Evolutionary conservation across 2,113 vertebrate species (phyloP), one percentile per base, ranked within the genome.

Genomic region (Nothoprocta pentlandii): DNA sequence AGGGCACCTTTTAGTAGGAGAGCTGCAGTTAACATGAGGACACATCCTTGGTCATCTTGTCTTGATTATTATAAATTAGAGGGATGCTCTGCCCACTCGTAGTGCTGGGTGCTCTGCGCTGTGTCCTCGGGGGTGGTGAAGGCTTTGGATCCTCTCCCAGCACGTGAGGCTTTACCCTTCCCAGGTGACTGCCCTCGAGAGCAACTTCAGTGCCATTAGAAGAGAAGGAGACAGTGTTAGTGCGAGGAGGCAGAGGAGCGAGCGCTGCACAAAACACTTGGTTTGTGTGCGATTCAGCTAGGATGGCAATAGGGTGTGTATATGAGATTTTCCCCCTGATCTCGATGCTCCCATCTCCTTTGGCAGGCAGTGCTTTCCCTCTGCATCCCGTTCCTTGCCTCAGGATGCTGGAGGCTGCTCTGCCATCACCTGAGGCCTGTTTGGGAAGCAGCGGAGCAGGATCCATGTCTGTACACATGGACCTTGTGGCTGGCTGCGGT

Each of bases 1-100:
- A 95, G 74, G 83, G 87, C 77, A 91, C 53, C 80, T 90, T 93
- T 80, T 73, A 36, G 79, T 90, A 76, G n/a, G 44, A 79, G 70
- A 90, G 44, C 75, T 88, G 49, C 36, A 74, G 69, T 94, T 95
- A 90, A 85, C 82, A 20, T 28, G 83, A 92, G 70, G 77, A 86
- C 34, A 62, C 13, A 59, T 71, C 54, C 70, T 80, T 90, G 85
- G 85, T 93, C 62, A 61, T 94, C 49, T 25, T 73, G 54, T 85
- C 74, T 90, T 67, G 80, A 54, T 66, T 79, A 70, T 56, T 93
- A 63, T 80, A 77, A 92, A 87, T 95, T 69, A 91, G 54, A 86
- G n/a, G 34, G 32, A 64, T 2, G 1, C 1, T 86, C 44, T 88
- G 7, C 62, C 73, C 3, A 2, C 41, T 11, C 12, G 30, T 20